A percentile compares a stretch with the other conserved stretches of the same genome.
Conservation (phyloP, 1,140 invertebrate genomes). For the Patella vulgata region DNA sequence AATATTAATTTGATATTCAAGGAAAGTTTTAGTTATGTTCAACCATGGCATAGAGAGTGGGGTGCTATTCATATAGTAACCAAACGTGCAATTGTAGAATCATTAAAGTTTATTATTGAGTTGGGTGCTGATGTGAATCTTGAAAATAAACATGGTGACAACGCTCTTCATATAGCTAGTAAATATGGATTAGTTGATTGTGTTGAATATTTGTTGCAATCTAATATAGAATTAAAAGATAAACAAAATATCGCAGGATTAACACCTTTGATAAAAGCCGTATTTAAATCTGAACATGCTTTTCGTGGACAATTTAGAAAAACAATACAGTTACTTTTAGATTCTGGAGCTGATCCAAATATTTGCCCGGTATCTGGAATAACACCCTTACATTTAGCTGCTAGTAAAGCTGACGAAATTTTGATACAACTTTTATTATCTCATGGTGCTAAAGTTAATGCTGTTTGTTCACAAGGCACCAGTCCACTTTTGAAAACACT, state of each 20-base stretch:
- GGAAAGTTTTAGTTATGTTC: constrained; percentile 26
- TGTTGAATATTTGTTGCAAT: constrained; percentile 31
- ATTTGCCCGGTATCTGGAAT: constrained; percentile 36
- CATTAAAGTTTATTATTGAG: constrained; percentile 30
- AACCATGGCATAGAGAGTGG: constrained; percentile 25
- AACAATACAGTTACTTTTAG: constrained; percentile 37
- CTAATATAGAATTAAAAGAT: constrained; percentile 31
- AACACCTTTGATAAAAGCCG: constrained; percentile 44
- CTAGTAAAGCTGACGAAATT: constrained; percentile 27
- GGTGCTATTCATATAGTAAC: constrained; percentile 40
- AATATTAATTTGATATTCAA: constrained; percentile 44
- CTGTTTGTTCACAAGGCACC: constrained; percentile 19
- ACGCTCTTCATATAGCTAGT: constrained; percentile 40
- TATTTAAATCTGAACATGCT: constrained; percentile 35
- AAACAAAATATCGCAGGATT: constrained; percentile 42
- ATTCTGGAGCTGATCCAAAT: constrained; percentile 43
- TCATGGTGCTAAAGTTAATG: constrained; percentile 47
- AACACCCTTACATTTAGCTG: constrained; percentile 42
- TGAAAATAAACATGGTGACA: constrained; percentile 44
- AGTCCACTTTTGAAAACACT: constrained; percentile 40
- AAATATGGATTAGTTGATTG: constrained; percentile 41
- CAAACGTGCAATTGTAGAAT: constrained; percentile 26
- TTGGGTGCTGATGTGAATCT: constrained; percentile 31
- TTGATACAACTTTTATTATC: constrained; percentile 31
- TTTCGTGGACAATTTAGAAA: constrained; percentile 32